phyloP scores from a whole-genome alignment of 2,113 vertebrate species.

The Baryphthengus martii region DNA sequence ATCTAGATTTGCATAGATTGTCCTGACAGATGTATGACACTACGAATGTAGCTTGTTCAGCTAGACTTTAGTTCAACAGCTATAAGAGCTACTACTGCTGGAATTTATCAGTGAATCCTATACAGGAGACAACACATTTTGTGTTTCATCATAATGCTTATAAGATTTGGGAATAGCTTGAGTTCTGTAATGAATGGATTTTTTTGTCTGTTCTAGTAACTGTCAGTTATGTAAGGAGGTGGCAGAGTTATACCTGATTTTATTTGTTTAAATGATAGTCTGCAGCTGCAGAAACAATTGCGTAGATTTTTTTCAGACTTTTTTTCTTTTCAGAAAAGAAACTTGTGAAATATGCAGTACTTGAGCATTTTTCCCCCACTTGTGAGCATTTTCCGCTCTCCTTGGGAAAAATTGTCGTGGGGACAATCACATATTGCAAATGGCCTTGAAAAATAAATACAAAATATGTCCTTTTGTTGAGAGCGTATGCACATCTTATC shows the following conservation, averaged over 20 bases:
- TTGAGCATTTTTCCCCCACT: background rate
- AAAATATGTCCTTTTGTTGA: background rate
- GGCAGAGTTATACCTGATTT: background rate
- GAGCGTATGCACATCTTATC: background rate
- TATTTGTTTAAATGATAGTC: background rate
- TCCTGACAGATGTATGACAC: background rate
- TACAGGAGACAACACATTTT: background rate
- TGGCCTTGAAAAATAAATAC: constrained; percentile 21
- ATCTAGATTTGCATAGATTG: background rate
- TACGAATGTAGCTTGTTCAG: background rate
- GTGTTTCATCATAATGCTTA: background rate
- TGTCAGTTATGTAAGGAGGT: background rate
- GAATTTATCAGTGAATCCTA: background rate
- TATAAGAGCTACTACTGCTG: background rate
- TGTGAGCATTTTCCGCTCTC: background rate
- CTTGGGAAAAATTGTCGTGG: background rate
- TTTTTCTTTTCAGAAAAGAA: background rate
- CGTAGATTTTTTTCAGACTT: background rate
- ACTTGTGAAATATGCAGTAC: background rate
- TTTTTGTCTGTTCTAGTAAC: background rate
- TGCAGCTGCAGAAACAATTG: background rate
- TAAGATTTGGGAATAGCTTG: background rate
- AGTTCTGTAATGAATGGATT: background rate
- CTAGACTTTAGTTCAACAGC: background rate
- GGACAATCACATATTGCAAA: background rate